These are phyloP conservation scores for Stichodactyla helianthus DNA, from an alignment of 64 coral and sea anemone species.

Conservation along the genomic window DNA sequence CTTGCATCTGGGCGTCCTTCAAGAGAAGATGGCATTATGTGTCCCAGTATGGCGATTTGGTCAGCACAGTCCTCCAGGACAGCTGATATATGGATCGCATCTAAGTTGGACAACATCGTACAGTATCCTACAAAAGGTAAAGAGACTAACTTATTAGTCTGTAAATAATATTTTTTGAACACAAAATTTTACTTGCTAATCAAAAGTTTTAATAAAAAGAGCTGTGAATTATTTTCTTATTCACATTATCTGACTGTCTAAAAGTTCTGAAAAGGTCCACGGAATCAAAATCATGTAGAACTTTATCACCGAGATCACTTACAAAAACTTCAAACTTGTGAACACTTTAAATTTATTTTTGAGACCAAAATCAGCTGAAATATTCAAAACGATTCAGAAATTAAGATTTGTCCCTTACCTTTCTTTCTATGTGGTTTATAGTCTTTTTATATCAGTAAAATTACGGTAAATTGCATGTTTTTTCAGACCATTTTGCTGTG, in stretches of 20 bases:
- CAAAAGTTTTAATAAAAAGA: too few species aligned
- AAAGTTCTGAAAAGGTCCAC: too few species aligned
- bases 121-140: background rate
- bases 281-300: too few species aligned
- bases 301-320: too few species aligned
- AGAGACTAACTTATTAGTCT: too few species aligned
- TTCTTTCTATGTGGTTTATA: background rate
- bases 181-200: too few species aligned
- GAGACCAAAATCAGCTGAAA: background rate
- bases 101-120: slow-evolving; percentile 81
- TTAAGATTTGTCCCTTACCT: background rate
- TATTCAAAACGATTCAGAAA: background rate
- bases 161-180: too few species aligned
- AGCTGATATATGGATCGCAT: slow-evolving; percentile 82
- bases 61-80: slow-evolving; percentile 93
- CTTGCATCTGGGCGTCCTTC: slow-evolving; percentile 77
- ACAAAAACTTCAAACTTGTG: background rate
- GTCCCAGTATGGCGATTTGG: slow-evolving; percentile 85
- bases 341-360: background rate
- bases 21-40: slow-evolving; percentile 85
- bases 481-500: background rate
- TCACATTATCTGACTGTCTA: too few species aligned
- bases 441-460: background rate
- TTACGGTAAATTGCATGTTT: background rate
- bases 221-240: too few species aligned